These are phyloP conservation scores for Heliothis virescens DNA, from an alignment of 1,140 invertebrate species.

Conservation along the genomic window DNA sequence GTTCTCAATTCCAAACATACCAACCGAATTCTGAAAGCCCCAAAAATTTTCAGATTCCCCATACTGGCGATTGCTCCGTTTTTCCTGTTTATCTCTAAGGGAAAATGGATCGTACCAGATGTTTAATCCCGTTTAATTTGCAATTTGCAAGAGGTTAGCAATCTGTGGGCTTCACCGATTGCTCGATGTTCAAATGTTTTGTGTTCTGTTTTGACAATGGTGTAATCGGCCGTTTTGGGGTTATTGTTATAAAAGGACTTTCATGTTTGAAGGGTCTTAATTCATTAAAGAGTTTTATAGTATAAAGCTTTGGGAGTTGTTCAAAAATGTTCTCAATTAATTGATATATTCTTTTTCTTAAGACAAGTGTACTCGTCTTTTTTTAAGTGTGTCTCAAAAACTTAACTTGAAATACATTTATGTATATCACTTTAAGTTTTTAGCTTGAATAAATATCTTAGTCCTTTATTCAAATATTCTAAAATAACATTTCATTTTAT, in stretches of 20 bases:
- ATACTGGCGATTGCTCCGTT: background rate
- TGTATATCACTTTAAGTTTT: too few relatives aligned
- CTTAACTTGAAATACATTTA: too few relatives aligned
- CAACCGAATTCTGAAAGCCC: background rate
- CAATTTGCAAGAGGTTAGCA: slow-evolving; percentile 10
- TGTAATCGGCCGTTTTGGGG: background rate
- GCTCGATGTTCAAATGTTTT: background rate
- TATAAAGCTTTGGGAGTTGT: too few relatives aligned
- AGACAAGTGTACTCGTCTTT: too few relatives aligned
- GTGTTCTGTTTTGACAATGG: background rate
- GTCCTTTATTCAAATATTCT: too few relatives aligned
- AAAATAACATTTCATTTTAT: too few relatives aligned
- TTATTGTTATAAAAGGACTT: background rate
- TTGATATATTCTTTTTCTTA: too few relatives aligned
- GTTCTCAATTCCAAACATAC: too few relatives aligned
- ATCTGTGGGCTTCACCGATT: background rate
- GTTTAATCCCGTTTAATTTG: slow-evolving; percentile 21
- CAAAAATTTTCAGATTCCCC: background rate
- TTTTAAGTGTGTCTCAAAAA: too few relatives aligned
- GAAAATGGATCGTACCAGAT: slow-evolving; percentile 13
- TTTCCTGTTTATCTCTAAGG: slow-evolving; percentile 1
- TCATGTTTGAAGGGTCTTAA: background rate
- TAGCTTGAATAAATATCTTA: too few relatives aligned
- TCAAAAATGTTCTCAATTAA: too few relatives aligned
- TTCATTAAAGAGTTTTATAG: background rate